Conservation (phyloP, 2,113 vertebrate genomes). For the Naja naja region DNA sequence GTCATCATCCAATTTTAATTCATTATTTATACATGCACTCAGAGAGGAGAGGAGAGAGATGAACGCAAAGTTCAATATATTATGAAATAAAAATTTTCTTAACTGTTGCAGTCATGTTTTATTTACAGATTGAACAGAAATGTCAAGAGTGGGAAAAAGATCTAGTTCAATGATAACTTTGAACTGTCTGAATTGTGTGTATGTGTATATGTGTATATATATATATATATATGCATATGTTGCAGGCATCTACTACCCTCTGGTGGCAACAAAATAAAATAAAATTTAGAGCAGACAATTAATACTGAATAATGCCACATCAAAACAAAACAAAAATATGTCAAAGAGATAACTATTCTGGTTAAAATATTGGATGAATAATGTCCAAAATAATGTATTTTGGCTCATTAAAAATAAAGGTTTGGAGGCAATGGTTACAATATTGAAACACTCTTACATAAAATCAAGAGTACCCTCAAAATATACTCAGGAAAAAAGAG, state of each 20-base stretch:
- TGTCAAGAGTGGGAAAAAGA: neutral
- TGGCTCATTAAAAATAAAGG: conserved; percentile 9
- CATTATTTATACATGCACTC: neutral
- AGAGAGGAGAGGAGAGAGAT: neutral
- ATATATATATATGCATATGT: neutral
- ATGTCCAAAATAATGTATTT: neutral
- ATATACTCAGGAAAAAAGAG: neutral
- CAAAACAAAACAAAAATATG: neutral
- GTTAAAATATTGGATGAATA: neutral
- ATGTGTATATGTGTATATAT: too few relatives aligned
- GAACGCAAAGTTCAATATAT: neutral
- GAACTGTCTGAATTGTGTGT: neutral
- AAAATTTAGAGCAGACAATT: neutral
- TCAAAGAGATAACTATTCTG: neutral
- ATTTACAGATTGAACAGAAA: neutral
- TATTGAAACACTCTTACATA: neutral
- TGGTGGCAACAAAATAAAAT: conserved; percentile 46
- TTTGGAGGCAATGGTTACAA: neutral
- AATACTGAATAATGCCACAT: neutral
- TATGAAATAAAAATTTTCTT: neutral
- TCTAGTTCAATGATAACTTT: neutral
- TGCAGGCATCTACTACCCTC: conserved; percentile 42
- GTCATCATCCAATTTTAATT: neutral
- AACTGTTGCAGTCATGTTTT: neutral
- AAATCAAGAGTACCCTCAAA: neutral